Evolutionary conservation across 2,797 vertebrate genomes (phyloP), one percentile per base, ranked within the genome.

Genomic region (Alcedo atthis): DNA sequence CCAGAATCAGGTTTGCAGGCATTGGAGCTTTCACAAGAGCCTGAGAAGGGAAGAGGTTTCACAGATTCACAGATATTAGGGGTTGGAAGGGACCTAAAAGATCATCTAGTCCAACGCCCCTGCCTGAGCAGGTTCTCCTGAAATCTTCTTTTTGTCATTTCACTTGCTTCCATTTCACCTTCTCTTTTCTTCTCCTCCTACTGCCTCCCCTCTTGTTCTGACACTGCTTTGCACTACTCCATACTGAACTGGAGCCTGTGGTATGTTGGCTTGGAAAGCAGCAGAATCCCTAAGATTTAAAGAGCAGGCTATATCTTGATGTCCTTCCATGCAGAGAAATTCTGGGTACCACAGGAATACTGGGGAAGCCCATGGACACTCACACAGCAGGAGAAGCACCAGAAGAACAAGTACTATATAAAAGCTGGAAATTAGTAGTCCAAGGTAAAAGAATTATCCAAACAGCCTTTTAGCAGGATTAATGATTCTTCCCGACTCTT

Each of bases 1-100:
- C 73, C 89, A 91, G 81, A 83, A 83, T 66, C 81, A 78, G 46
- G 79, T 91, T 95, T 83, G 55, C 46, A 89, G 87, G 81, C 54
- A 71, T 0, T 45, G 54, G 43, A n/a, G 32, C 40, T 93, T 94
- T 94, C 58, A 85, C 37, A 92, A 89, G 46, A 87, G 18, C 49
- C 28, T 48, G 37, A 88, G 76, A 87, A 88, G 63, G 67, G 55
- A 88, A 89, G 46, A 85, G 10, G 15, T 35, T 40, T 40, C 37
- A 40, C 37, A 40, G 37, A 40, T 40, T 40, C 37, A 40, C 37
- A 40, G 37, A 40, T 40, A 40, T 40, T 40, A 40, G 14, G 37
- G 37, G 14, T 40, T 40, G 37, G 37, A 40, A 40, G 37, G 37
- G 37, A 40, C 37, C 37, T 40, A 40, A 40, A 40, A 15, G 37